phyloP scores from a whole-genome alignment of 2,888 invertebrate genomes.

The Melanchra persicariae region DNA sequence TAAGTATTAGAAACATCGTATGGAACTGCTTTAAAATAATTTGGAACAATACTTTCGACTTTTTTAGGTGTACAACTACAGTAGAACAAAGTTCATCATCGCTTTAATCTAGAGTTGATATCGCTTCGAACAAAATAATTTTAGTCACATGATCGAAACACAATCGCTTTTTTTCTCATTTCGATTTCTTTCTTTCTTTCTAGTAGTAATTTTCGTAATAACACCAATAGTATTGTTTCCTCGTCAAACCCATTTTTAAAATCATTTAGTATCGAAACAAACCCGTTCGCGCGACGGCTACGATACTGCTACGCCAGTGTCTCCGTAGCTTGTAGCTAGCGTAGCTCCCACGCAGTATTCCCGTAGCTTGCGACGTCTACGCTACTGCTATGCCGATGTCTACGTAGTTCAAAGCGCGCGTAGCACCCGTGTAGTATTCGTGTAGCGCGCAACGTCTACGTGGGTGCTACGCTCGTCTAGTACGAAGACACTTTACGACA shows the following conservation, averaged over 20 bases:
- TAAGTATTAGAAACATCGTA: not conserved
- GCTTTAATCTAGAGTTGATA: not conserved
- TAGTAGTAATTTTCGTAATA: not conserved
- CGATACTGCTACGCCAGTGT: not conserved
- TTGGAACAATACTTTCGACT: conserved; percentile 12
- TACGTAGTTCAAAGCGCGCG: not conserved
- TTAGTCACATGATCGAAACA: not conserved
- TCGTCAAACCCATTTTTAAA: not conserved
- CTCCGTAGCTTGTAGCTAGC: not conserved
- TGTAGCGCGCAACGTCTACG: conserved; percentile 8
- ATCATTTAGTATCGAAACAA: not conserved
- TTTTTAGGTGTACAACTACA: conserved; percentile 8
- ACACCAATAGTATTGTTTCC: not conserved
- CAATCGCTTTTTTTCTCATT: not conserved
- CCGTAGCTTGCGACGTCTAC: conserved; percentile 5
- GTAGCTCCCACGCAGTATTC: conserved; percentile 2
- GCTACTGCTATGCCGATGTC: not conserved
- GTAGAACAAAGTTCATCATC: not conserved
- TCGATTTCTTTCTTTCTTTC: too few relatives aligned
- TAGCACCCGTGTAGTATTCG: not conserved
- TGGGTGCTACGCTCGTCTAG: not conserved
- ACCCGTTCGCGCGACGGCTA: conserved; percentile 5
- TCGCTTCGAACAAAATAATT: conserved; percentile 3
- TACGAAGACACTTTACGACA: not conserved
- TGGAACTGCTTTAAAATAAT: conserved; percentile 21